Evolutionary conservation across 2,797 vertebrate species (phyloP).

Genomic region (Harpagifer antarcticus): DNA sequence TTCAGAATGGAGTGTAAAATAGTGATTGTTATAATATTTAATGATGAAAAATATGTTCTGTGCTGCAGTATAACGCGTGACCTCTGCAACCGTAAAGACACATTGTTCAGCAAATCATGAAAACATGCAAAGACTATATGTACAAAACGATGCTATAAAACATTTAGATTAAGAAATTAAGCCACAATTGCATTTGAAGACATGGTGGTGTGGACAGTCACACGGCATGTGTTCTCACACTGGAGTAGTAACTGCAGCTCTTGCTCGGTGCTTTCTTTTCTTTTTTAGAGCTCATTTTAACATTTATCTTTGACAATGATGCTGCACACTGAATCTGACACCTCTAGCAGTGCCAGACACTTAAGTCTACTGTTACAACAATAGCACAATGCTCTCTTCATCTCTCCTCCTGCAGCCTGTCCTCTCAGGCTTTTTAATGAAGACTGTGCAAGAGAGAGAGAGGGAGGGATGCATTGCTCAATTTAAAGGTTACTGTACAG

Average conservation of each 20-base stretch:
- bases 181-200: conserved; percentile 1
- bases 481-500: conserved; percentile 25
- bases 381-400: conserved; percentile 62
- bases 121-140: conserved; percentile 13
- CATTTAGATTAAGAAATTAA: conserved; percentile 26
- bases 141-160: neutral
- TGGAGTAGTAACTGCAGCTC: conserved; percentile 28
- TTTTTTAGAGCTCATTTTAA: conserved; percentile 69
- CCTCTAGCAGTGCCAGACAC: conserved; percentile 67
- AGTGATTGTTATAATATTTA: conserved; percentile 50
- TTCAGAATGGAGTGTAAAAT: conserved; percentile 40
- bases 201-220: conserved; percentile 4
- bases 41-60: conserved; percentile 33
- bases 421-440: conserved; percentile 55
- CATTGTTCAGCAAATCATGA: conserved; percentile 12
- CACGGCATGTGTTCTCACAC: conserved; percentile 16
- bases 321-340: conserved; percentile 66
- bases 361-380: conserved; percentile 71
- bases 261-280: conserved; percentile 3
- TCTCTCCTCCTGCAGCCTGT: conserved; percentile 52
- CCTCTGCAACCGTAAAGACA: conserved; percentile 26
- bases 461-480: conserved; percentile 31
- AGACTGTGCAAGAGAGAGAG: conserved; percentile 27
- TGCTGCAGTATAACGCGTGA: conserved; percentile 27
- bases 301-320: conserved; percentile 73